Evolutionary conservation across 2,797 vertebrate genomes (phyloP).

Genomic region (Alexandromys oeconomus): DNA sequence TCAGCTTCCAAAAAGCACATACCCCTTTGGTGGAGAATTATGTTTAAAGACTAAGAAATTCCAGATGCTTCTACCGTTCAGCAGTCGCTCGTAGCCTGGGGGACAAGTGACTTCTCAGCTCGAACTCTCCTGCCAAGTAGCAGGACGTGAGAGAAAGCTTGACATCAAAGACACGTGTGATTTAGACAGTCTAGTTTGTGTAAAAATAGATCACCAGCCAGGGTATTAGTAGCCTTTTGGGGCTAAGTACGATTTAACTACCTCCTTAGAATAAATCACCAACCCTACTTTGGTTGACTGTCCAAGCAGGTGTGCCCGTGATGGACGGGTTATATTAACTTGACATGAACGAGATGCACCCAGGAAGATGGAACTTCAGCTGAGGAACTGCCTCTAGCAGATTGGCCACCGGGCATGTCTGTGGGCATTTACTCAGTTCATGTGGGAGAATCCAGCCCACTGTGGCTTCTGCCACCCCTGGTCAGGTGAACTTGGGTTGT

Average conservation of each 20-base stretch:
- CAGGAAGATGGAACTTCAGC: not conserved
- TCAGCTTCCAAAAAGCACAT: slow-evolving; percentile 72
- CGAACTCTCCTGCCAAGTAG: not conserved
- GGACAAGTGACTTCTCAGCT: not conserved
- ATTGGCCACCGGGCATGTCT: not conserved
- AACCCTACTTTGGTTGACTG: slow-evolving; percentile 8
- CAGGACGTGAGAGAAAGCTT: not conserved
- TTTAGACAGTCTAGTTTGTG: slow-evolving; percentile 37
- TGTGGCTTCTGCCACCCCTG: not conserved
- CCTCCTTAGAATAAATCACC: not conserved
- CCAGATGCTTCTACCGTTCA: slow-evolving; percentile 54
- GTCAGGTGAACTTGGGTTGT: not conserved
- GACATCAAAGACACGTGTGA: slow-evolving; percentile 10
- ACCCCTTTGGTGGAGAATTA: slow-evolving; percentile 70
- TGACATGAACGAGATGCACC: not conserved
- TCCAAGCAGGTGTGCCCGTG: not conserved
- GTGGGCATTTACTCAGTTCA: not conserved
- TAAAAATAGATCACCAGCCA: slow-evolving; percentile 18
- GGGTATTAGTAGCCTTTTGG: not conserved
- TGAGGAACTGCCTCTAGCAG: not conserved
- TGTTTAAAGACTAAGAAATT: slow-evolving; percentile 76
- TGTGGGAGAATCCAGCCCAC: not conserved
- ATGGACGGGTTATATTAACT: not conserved
- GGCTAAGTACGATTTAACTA: not conserved
- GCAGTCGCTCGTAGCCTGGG: not conserved